Base-by-base conservation (phyloP, 1,140 invertebrate species). In the Anagrus nilaparvatae region DNA sequence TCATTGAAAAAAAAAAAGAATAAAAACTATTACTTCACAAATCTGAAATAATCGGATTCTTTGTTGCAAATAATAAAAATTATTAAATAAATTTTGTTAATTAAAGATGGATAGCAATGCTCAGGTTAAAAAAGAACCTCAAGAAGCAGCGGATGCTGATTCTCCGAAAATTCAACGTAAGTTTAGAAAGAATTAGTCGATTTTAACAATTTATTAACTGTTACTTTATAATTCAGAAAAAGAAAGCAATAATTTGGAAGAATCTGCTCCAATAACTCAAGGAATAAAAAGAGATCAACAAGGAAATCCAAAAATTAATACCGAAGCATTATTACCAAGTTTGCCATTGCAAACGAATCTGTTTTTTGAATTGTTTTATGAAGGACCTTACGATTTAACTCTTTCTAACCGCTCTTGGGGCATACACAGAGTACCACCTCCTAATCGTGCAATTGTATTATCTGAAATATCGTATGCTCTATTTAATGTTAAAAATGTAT, bases 391-490 rank as follows among this genome's bases (percentile, higher is more conserved):
- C 18, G 40, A 47, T 47, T 17, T 47, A 21, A 47, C 40, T 13
- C 20, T 47, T 4, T 39, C 24, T 21, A 43, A 43, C 30, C 40
- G 45, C 1, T 47, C 40, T 8, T 47, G 45, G 45, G 45, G 45
- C 17, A 43, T 47, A 19, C 45, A 47, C 18, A 47, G 45, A 47
- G 45, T 47, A 18, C 45, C 45, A 24, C 40, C 45, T 24, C 45
- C 45, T 9, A 47, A 43, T 40, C n/a, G 45, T 39, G 45, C 45
- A 34, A 47, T 47, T 30, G 45, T 47, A 19, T 32, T 47, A 19
- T 47, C 45, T 20, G 45, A 47, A 39, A 47, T 47, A 28, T 39
- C 45, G 33, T 42, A 41, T 41, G 40, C 40, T 7, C 19, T 41
- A 7, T 43, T 39, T 10, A 39, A 47, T 19, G 35, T 33, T 25